Evolutionary conservation across 1,140 invertebrate genomes (phyloP), one percentile per base, ranked within the genome.

Genomic region (Drosophila aff.): DNA sequence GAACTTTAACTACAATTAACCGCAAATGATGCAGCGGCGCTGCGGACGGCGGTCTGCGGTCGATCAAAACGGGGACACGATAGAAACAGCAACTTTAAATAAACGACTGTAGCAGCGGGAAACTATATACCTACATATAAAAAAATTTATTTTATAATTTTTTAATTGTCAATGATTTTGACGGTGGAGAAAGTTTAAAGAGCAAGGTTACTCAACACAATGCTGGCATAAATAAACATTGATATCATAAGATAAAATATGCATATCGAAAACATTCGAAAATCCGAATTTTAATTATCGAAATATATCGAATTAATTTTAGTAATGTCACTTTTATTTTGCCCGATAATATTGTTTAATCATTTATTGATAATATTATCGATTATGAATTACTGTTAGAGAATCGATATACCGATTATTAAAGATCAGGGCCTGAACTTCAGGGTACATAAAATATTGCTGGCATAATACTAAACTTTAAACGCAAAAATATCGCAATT

Each of bases 1-100:
- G 84, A 84, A 89, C 81, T 89, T 90, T 89, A 89, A 90, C 89
- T 89, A 89, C 84, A 89, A 79, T 81, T 84, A 81, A 89, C 85
- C 84, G 40, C 85, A 90, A 89, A 84, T 84, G 81, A 87, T 87
- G 84, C 82, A 72, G 81, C 84, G 66, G 66, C 60, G 72, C 80
- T 71, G 79, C 79, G 76, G 60, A 79, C 53, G 68, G 64, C 61
- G 81, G 75, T 68, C 76, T 83, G 83, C 58, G 83, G 83, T 82
- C 64, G 83, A 83, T 80, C 64, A 76, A 57, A 66, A 60, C 41
- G 64, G 64, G 55, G 21, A 71, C 43, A 50, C 65, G 31, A 52
- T 67, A 63, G 49, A 43, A 50, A 66, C 41, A 81, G 68, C 53
- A 84, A 69, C 65, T 69, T 52, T 36, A 49, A 65, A 62, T 62